Conservation (phyloP, 30 jellyfish, hydroid and myxozoan genomes). For the Euphysa ruthae region DNA sequence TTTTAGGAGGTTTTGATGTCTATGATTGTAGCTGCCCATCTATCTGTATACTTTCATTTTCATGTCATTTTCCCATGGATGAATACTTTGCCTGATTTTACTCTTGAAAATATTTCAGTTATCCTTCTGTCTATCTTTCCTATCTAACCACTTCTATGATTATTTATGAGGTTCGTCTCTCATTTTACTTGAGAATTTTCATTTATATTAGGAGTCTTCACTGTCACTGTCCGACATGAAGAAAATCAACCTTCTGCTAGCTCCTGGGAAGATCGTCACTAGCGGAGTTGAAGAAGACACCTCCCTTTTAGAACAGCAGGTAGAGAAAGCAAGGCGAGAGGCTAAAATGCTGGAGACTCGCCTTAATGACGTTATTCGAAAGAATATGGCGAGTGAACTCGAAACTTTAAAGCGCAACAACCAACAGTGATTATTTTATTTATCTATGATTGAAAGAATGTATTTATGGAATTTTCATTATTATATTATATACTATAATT, state of each 20-base stretch:
- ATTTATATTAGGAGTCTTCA: slow-evolving; percentile 41
- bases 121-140: not conserved
- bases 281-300: slow-evolving; percentile 82
- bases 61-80: too few species aligned
- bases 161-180: not conserved
- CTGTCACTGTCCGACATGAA: slow-evolving; percentile 80
- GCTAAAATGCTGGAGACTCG: slow-evolving; percentile 87
- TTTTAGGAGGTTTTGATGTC: too few species aligned
- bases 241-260: slow-evolving; percentile 60
- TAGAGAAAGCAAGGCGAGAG: slow-evolving; percentile 90
- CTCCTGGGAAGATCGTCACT: slow-evolving; percentile 44
- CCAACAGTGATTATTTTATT: not conserved
- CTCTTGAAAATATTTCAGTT: too few species aligned
- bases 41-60: too few species aligned
- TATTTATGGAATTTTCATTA: too few species aligned
- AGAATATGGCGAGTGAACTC: slow-evolving; percentile 87
- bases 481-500: too few species aligned
- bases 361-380: slow-evolving; percentile 86
- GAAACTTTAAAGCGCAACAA: slow-evolving; percentile 41
- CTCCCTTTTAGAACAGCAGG: slow-evolving; percentile 77
- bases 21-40: too few species aligned
- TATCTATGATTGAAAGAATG: too few species aligned
- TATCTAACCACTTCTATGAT: not conserved
- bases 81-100: too few species aligned
- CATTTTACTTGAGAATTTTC: not conserved